Conservation (phyloP, 2,888 invertebrate genomes). For the Amphipoea lucens region DNA sequence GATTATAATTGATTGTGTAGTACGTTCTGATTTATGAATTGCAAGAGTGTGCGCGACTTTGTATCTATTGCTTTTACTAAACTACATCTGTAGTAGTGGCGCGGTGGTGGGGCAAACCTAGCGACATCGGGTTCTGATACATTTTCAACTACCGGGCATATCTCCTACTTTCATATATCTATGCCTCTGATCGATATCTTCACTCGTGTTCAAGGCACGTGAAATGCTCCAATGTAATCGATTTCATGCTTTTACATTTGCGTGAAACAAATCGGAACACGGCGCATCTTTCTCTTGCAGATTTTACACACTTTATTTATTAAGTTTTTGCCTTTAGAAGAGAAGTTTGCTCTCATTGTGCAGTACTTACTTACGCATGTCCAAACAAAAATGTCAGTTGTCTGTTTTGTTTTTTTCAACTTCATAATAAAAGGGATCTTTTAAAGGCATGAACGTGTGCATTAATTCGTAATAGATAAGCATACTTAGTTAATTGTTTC, state of each 20-base stretch:
- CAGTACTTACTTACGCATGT: too few species aligned
- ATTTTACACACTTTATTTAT: neutral
- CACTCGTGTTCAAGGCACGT: slow-evolving; percentile 44
- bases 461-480: neutral
- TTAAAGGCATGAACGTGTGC: neutral
- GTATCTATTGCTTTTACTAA: too few species aligned
- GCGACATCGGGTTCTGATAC: too few species aligned
- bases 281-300: slow-evolving; percentile 38
- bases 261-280: slow-evolving; percentile 38
- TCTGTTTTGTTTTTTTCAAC: neutral
- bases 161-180: too few species aligned
- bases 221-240: slow-evolving; percentile 46
- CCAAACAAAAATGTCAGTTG: neutral
- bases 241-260: slow-evolving; percentile 62
- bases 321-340: neutral
- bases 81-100: too few species aligned
- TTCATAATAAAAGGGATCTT: neutral
- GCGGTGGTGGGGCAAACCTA: too few species aligned
- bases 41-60: too few species aligned
- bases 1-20: too few species aligned
- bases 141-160: too few species aligned
- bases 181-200: slow-evolving; percentile 49
- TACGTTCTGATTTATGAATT: too few species aligned
- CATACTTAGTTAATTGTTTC: neutral
- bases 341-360: neutral